phyloP scores from a whole-genome alignment of 1,140 invertebrate genomes.

The Tetraneura akinire region DNA sequence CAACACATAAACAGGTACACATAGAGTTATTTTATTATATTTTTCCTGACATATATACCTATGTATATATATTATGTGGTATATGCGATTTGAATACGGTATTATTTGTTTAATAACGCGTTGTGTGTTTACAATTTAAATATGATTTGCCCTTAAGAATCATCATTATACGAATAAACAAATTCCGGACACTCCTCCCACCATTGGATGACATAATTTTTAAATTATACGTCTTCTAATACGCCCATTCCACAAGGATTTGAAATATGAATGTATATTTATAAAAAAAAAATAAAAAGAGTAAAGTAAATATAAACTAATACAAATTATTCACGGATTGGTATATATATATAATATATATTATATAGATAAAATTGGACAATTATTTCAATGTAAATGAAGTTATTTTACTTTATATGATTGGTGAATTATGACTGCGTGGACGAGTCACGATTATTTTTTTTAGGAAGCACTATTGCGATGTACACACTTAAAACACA shows the following conservation, averaged over 20 bases:
- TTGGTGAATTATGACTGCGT: too few species aligned
- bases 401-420: not conserved
- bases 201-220: conserved; percentile 21
- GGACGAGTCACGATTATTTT: conserved; percentile 37
- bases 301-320: conserved; percentile 1
- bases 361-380: not conserved
- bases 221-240: conserved; percentile 17
- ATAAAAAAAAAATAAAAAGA: not conserved
- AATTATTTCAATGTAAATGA: not conserved
- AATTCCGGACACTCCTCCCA: conserved; percentile 29
- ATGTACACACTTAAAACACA: conserved; percentile 34
- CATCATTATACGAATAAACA: conserved; percentile 2
- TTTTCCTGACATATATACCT: too few species aligned
- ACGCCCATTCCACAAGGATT: conserved; percentile 36
- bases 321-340: not conserved
- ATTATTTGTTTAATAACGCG: conserved; percentile 41
- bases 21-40: too few species aligned
- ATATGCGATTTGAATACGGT: conserved; percentile 28
- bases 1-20: too few species aligned
- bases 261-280: not conserved
- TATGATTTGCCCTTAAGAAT: conserved; percentile 44
- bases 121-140: conserved; percentile 9
- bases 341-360: not conserved
- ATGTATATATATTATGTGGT: too few species aligned
- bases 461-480: conserved; percentile 29